Evolutionary conservation across 2,888 invertebrate species (phyloP).

Genomic region (Clostera curtula): DNA sequence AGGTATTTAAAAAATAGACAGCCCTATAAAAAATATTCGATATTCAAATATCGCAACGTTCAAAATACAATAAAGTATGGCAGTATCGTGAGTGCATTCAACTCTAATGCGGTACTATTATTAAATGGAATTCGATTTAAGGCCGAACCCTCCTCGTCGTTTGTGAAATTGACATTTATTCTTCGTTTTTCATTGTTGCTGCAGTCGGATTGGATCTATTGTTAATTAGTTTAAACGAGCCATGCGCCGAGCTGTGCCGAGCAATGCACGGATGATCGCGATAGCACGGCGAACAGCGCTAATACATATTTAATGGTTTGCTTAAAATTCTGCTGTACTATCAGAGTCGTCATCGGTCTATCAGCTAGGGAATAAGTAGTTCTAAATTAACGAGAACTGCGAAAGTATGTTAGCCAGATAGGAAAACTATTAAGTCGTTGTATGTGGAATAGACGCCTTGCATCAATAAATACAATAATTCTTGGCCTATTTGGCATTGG

Average conservation of each 20-base stretch:
- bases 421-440: no score
- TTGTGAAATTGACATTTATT: conserved; percentile 75
- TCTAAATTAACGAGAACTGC: no score
- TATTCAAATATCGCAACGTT: conserved; percentile 31
- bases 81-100: conserved; percentile 69
- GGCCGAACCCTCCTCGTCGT: conserved; percentile 72
- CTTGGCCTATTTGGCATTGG: no score
- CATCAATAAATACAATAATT: no score
- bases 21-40: conserved; percentile 30
- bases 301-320: conserved; percentile 1
- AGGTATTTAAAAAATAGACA: no score
- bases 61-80: conserved; percentile 65
- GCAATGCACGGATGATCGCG: conserved; percentile 25
- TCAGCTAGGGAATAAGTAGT: no score
- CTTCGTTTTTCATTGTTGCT: conserved; percentile 74
- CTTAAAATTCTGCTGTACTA: not conserved
- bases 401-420: no score
- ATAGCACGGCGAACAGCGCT: conserved; percentile 16
- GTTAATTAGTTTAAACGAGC: conserved; percentile 73
- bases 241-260: conserved; percentile 52
- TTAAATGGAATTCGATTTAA: conserved; percentile 74
- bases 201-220: conserved; percentile 70
- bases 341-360: not conserved
- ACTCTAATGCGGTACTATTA: conserved; percentile 70
- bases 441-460: no score